Evolutionary conservation across 2,797 vertebrate species (phyloP).

Genomic region (Ambastaia sidthimunki): DNA sequence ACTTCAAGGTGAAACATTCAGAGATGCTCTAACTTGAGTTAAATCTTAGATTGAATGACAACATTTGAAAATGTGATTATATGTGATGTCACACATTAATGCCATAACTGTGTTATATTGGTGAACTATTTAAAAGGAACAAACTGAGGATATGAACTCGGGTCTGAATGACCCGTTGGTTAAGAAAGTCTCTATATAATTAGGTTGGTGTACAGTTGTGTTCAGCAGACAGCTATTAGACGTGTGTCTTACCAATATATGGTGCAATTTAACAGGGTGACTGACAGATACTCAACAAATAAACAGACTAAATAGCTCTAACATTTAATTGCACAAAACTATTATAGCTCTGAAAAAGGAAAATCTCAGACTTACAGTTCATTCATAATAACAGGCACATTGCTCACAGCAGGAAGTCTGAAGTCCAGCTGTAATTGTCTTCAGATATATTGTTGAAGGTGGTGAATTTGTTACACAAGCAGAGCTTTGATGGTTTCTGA

Average conservation of each 20-base stretch:
- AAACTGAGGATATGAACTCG: background rate
- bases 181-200: no score
- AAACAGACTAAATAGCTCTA: background rate
- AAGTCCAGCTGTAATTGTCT: conserved; percentile 5
- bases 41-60: background rate
- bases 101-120: conserved; percentile 4
- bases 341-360: background rate
- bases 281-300: background rate
- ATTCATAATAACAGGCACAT: conserved; percentile 10
- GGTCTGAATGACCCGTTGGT: no score
- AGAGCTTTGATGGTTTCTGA: background rate
- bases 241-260: background rate
- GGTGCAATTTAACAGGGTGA: background rate
- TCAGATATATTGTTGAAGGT: background rate
- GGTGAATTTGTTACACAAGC: background rate
- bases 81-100: conserved; percentile 8
- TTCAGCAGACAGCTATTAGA: no score
- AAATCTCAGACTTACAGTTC: background rate
- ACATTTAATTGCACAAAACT: background rate
- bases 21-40: no score
- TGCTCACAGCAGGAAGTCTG: background rate
- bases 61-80: background rate
- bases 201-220: no score
- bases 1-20: no score
- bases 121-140: background rate